A percentile compares a stretch with the other conserved stretches of the same genome.
phyloP scores from a whole-genome alignment of 1,140 invertebrate species.

The Neotoxoptera formosana region DNA sequence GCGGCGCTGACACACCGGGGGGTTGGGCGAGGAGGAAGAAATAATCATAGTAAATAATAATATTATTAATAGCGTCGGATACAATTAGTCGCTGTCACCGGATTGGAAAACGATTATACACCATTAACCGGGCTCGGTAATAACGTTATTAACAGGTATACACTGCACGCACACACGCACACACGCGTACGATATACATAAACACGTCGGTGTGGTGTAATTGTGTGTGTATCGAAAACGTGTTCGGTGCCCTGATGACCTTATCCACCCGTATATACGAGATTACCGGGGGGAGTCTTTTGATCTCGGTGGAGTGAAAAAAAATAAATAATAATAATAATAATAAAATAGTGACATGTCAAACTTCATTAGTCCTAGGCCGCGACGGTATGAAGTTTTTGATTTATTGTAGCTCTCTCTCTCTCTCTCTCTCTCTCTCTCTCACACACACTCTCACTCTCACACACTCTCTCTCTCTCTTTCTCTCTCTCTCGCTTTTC shows the following conservation, averaged over 20 bases:
- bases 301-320: conserved; percentile 39
- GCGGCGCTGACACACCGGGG: conserved; percentile 23
- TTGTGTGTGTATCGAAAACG: conserved; percentile 40
- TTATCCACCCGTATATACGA: conserved; percentile 29
- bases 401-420: conserved; percentile 18
- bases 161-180: background rate
- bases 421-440: background rate
- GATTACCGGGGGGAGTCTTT: background rate
- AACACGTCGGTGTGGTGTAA: background rate
- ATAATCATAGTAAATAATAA: conserved; percentile 50
- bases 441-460: background rate
- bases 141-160: conserved; percentile 47
- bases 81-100: conserved; percentile 54
- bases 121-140: conserved; percentile 46
- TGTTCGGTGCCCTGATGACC: conserved; percentile 28
- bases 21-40: conserved; percentile 5
- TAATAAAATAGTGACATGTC: conserved; percentile 49
- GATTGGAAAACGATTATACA: conserved; percentile 50
- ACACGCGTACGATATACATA: background rate
- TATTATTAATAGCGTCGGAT: conserved; percentile 50
- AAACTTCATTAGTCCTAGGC: conserved; percentile 48
- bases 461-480: background rate
- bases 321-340: background rate
- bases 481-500: background rate
- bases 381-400: background rate